Conservation (phyloP, 2,113 vertebrate genomes). For the Kryptolebias marmoratus region DNA sequence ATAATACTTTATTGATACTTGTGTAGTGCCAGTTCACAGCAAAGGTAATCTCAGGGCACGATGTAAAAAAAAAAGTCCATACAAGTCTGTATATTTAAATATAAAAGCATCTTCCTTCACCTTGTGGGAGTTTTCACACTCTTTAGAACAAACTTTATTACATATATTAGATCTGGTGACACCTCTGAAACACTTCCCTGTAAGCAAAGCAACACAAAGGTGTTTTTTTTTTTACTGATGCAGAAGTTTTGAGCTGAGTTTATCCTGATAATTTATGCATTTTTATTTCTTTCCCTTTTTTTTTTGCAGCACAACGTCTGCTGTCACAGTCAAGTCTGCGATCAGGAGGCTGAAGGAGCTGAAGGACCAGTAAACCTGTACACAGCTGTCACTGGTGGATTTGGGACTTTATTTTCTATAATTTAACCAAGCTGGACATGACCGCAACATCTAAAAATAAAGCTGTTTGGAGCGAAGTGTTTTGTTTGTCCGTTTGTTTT, state of each 20-base stretch:
- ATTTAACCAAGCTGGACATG: constrained; percentile 63
- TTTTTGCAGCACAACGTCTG: constrained; percentile 92
- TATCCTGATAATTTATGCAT: neutral
- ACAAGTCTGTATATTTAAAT: too few species aligned
- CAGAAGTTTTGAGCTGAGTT: neutral
- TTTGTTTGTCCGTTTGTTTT: constrained; percentile 38
- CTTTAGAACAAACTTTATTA: too few species aligned
- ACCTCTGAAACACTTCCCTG: too few species aligned
- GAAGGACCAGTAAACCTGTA: constrained; percentile 93
- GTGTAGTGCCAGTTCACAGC: too few species aligned
- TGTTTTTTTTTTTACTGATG: too few species aligned
- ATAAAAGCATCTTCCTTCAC: too few species aligned
- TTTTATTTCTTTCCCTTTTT: neutral
- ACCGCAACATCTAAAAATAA: constrained; percentile 67
- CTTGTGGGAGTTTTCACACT: too few species aligned
- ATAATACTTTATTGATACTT: too few species aligned
- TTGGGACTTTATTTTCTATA: constrained; percentile 73
- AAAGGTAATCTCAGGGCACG: too few species aligned
- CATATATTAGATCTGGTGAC: too few species aligned
- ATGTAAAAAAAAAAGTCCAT: too few species aligned
- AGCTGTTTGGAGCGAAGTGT: constrained; percentile 65
- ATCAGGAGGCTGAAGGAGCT: constrained; percentile 98
- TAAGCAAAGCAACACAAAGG: too few species aligned
- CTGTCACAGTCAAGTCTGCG: constrained; percentile 97
- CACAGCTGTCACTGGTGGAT: constrained; percentile 44